Percentiles rank a stretch among this genome's conserved stretches.
Conservation (phyloP, 2,113 vertebrate genomes). For the Sinocyclocheilus maitianheensis region DNA sequence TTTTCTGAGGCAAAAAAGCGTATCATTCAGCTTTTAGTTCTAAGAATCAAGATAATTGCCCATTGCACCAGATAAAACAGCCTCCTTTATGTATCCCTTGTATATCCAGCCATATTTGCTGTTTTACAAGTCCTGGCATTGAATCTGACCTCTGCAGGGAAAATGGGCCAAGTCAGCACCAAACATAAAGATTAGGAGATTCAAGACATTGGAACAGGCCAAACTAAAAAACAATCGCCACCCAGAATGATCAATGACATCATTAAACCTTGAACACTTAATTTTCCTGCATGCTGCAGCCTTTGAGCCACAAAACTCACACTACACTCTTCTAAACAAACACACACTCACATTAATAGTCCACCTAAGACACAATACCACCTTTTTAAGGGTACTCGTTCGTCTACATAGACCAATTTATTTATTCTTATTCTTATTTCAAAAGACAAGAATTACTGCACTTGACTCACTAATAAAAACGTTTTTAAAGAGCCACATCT, state of each 20-base stretch:
- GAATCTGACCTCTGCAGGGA: conserved; percentile 41
- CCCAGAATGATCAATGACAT: conserved; percentile 74
- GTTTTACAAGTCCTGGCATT: conserved; percentile 45
- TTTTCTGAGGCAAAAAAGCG: no score
- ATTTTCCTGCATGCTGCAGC: conserved; percentile 45
- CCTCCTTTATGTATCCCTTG: conserved; percentile 5
- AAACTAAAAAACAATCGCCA: conserved; percentile 63
- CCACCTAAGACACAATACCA: neutral
- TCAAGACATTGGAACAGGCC: conserved; percentile 6
- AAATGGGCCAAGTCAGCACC: conserved; percentile 45
- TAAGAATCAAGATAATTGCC: conserved; percentile 40
- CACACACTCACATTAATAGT: conserved; percentile 30
- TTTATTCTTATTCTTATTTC: neutral
- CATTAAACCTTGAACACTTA: conserved; percentile 67
- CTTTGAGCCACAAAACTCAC: conserved; percentile 57
- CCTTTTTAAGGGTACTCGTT: neutral
- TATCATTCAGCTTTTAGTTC: neutral
- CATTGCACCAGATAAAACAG: conserved; percentile 36
- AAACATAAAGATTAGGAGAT: conserved; percentile 27
- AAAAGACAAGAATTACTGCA: neutral
- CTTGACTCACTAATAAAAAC: neutral
- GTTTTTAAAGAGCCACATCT: neutral
- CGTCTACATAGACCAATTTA: no score
- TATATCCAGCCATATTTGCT: conserved; percentile 22
- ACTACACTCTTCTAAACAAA: conserved; percentile 17